Base-by-base conservation (phyloP, 2,797 vertebrate species). In the Microctenopoma steveboyesi region DNA sequence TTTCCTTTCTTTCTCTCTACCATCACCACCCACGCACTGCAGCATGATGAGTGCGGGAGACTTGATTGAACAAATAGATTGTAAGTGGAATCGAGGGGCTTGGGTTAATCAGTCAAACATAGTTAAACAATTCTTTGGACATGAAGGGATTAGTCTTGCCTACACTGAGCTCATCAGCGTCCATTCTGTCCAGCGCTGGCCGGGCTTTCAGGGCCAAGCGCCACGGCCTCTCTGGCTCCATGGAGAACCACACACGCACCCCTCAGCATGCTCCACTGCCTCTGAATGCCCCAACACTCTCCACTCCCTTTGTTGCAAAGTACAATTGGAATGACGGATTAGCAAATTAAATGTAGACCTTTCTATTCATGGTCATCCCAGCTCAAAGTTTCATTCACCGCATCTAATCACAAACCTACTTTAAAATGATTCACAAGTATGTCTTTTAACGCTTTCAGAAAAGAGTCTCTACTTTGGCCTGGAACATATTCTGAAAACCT, bases 91-190 rank as follows among this genome's bases (percentile, higher is more conserved):
- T 89, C 78, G 65, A 81, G 79, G 75, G 84, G 78, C 89, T 89
- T 85, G 74, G 85, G 83, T 91, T 93, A 92, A 94, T 93, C 91
- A 90, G 88, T 90, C 87, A 89, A 88, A 90, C 85, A 78, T 83
- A 84, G 85, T 92, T 91, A 89, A 90, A 92, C 88, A 92, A 91
- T 90, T 90, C 83, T 89, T 85, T 86, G 85, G 90, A 91, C 91
- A 86, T 88, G 84, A 81, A 86, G 87, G 90, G 89, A 93, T 94
- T 93, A 92, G 89, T 85, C 77, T 82, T 88, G 90, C 86, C 84
- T 87, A 82, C 85, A 67, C 87, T 87, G 84, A 90, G 79, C 84
- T 88, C 83, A 84, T 88, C 86, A 81, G 78, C 89, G 85, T 83
- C 86, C 74, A 78, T 89, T 92, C 88, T 92, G 79, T 70, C 74